Percentiles rank a stretch among this genome's conserved stretches.
These are phyloP conservation scores for Calameuta filiformis DNA, from an alignment of 2,888 invertebrate genomes.

Conservation along the genomic window DNA sequence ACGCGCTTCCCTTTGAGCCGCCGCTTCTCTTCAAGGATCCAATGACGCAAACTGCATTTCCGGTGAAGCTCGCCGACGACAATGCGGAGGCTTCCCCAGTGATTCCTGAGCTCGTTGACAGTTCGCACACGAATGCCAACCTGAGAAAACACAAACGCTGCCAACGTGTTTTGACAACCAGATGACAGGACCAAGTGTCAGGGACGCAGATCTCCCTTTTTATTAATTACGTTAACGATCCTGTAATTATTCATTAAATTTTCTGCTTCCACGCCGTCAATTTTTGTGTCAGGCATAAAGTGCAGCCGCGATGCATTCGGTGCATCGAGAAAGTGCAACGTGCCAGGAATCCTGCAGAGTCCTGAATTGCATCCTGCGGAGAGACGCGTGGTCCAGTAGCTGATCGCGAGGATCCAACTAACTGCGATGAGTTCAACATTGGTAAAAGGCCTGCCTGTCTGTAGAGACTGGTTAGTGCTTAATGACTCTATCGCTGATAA, in stretches of 20 bases:
- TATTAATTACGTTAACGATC: not conserved
- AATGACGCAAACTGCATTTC: not conserved
- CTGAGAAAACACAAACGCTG: not conserved
- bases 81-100: not conserved
- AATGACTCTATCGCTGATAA: conserved; percentile 43
- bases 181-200: not conserved
- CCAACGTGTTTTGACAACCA: no score
- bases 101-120: not conserved
- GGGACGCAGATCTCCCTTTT: not conserved
- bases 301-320: not conserved
- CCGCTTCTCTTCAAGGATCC: not conserved
- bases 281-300: no score
- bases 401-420: not conserved
- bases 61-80: not conserved
- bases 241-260: no score
- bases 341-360: not conserved
- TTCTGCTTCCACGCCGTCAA: no score
- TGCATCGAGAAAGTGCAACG: not conserved
- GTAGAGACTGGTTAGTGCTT: conserved; percentile 34
- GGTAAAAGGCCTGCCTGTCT: not conserved
- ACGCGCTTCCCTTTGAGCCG: not conserved
- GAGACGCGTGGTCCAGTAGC: not conserved
- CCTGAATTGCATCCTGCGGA: not conserved
- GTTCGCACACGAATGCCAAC: not conserved
- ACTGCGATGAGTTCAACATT: not conserved